Evolutionary conservation across 2,888 invertebrate genomes (phyloP).

Genomic region (Andrena haemorrhoa): DNA sequence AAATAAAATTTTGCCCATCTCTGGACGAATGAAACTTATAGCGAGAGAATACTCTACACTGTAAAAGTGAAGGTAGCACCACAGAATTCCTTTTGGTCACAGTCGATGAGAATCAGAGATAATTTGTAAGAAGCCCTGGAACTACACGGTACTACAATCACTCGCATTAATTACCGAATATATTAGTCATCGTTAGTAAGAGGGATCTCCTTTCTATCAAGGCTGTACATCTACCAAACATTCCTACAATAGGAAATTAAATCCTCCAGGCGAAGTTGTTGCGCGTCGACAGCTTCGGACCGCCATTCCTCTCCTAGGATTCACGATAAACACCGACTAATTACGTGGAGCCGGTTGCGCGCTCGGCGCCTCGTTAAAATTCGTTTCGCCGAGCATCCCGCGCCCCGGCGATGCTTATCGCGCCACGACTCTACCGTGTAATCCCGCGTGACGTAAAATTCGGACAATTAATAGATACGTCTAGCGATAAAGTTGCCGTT

Average conservation of each 20-base stretch:
- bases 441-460: constrained; percentile 49
- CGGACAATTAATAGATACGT: constrained; percentile 59
- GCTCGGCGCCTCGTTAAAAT: constrained; percentile 29
- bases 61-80: too few species aligned
- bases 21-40: too few species aligned
- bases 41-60: too few species aligned
- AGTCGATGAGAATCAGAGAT: too few species aligned
- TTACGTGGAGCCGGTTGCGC: constrained; percentile 7
- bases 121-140: too few species aligned
- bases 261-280: constrained; percentile 8
- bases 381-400: not conserved
- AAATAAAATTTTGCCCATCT: too few species aligned
- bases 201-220: too few species aligned
- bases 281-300: not conserved
- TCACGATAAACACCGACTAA: constrained; percentile 27
- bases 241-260: constrained; percentile 36
- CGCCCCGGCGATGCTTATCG: constrained; percentile 32
- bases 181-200: not conserved
- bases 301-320: not conserved
- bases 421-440: constrained; percentile 17
- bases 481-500: constrained; percentile 43
- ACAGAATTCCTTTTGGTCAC: too few species aligned
- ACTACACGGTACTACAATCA: too few species aligned
- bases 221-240: not conserved
- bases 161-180: not conserved